Conservation (phyloP, 2,113 vertebrate species). For the human region GRCh38 chr2:11416001-11416500, state of each 20-base stretch:
- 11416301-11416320: too few species aligned
- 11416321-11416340: not conserved
- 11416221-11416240: not conserved
- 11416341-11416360: not conserved
- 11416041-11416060: not conserved
- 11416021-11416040: not conserved
- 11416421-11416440: not conserved
- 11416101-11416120: not conserved
- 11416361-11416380: not conserved
- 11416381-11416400: not conserved
- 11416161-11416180: not conserved
- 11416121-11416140: not conserved
- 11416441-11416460: not conserved
- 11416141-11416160: rapidly evolving
- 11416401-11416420: not conserved
- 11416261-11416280: not conserved
- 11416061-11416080: not conserved
- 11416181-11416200: not conserved
- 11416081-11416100: too few species aligned
- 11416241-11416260: not conserved
- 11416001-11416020: not conserved
- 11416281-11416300: not conserved
- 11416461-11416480: not conserved
- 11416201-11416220: not conserved
- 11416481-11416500: not conserved